phyloP scores from a whole-genome alignment of 2,888 invertebrate genomes.

The Tiliacea citrago region DNA sequence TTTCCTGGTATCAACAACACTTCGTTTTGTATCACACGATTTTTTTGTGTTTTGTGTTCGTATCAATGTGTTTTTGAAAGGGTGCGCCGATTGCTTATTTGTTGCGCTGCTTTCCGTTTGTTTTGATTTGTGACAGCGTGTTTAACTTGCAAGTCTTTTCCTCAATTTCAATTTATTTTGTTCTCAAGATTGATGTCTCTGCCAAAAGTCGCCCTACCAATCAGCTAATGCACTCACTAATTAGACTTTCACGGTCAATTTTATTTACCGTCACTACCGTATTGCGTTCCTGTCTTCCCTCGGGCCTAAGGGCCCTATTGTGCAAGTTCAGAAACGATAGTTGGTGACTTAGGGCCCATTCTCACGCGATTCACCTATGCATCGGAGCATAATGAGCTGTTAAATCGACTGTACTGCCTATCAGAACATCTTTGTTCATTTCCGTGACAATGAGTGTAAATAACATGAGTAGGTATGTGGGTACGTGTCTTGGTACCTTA shows the following conservation, averaged over 20 bases:
- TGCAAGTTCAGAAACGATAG: slow-evolving; percentile 52
- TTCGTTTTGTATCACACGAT: slow-evolving; percentile 71
- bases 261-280: slow-evolving; percentile 51
- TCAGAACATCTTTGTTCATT: slow-evolving; percentile 63
- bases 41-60: slow-evolving; percentile 67
- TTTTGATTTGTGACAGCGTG: slow-evolving; percentile 12
- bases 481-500: slow-evolving; percentile 26
- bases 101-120: slow-evolving; percentile 10
- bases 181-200: not conserved
- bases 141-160: too few species aligned
- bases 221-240: slow-evolving; percentile 64
- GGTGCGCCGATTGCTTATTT: slow-evolving; percentile 48
- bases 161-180: not conserved
- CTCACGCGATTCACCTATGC: slow-evolving; percentile 63
- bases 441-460: slow-evolving; percentile 64
- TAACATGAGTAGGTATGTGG: slow-evolving; percentile 36
- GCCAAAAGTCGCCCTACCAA: slow-evolving; percentile 45
- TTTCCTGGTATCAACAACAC: slow-evolving; percentile 73
- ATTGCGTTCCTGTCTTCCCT: slow-evolving; percentile 61
- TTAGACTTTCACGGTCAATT: slow-evolving; percentile 52
- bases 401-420: slow-evolving; percentile 62
- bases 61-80: slow-evolving; percentile 53
- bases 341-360: slow-evolving; percentile 60
- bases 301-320: slow-evolving; percentile 56
- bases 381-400: slow-evolving; percentile 59